Evolutionary conservation across 2,797 vertebrate species (phyloP), one percentile per base, ranked within the genome.

Genomic region (Mormyrops boulengeri): DNA sequence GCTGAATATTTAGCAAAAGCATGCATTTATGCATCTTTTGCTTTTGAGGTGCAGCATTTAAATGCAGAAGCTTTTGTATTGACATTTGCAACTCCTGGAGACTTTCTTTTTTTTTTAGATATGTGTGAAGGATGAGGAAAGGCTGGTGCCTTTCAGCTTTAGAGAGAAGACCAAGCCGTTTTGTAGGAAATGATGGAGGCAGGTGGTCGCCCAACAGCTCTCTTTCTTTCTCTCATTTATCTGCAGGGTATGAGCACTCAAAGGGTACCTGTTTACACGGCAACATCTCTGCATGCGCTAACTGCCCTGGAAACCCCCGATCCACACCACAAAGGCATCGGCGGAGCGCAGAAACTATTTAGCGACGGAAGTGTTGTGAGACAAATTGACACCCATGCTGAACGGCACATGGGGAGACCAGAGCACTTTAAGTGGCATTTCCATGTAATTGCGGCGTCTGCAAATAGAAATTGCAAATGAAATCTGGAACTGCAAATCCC

Each of bases 381-480:
- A 85, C 85, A 88, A 90, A 90, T 88, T 55, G 50, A 82, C 69
- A 88, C 85, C 89, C 52, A 34, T 87, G 49, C 89, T 38, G 89
- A n/a, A 86, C 12, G 57, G 22, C 80, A 22, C 53, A 30, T 2
- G 9, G 82, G 82, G 89, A 85, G 41, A 86, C 41, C 44, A 19
- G n/a, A 66, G 80, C 89, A 34, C 55, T 66, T 85, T 85, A 85
- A 60, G 80, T 57, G 55, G 80, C n/a, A 62, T 89, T 60, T 89
- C 69, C 11, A 7, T 22, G 69, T 82, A 55, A 62, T 84, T 89
- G 80, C 55, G 22, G 80, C 1, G 41, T 30, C 55, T 85, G 55
- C 53, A 89, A 66, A 89, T 85, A 66, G 80, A 89, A 86, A 89
- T 55, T 85, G 73, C 52, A 89, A 89, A 89, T 80, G 26, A 88